Base-by-base conservation (phyloP, 2,797 vertebrate genomes). In the Helostoma temminkii region DNA sequence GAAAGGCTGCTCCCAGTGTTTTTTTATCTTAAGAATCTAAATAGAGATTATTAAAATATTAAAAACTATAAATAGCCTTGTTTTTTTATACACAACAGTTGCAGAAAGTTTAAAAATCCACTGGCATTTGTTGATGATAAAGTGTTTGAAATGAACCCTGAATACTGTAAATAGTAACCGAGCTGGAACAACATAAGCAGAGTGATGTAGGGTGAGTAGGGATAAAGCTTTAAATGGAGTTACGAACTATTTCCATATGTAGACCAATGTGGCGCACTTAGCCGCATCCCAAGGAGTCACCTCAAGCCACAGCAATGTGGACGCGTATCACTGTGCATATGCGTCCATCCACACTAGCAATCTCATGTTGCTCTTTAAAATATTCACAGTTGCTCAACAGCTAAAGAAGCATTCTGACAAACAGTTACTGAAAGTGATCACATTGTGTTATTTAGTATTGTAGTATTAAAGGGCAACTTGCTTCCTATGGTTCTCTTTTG, bases 51-150 rank as follows among this genome's bases (percentile, higher is more conserved):
- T 46, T 41, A 34, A 10, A 43, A 25, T n/a, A 24, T 9, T 49
- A 34, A 46, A 66, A 53, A 58, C 15, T 3, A 48, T 41, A 34
- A 59, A 52, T 30, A 47, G 48, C 11, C 25, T 32, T 41, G 15
- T 15, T 59, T 43, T 62, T 36, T 18, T 46, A 19, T 32, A 32
- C 30, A 32, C 43, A 39, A 11, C 14, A 43, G 24, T n/a, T n/a
- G n/a, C n/a, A n/a, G n/a, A n/a, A n/a, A n/a, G n/a, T 46, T 43
- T 43, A 10, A 34, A 54, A 28, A 21, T 61, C 37, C 37, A 39
- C 37, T 1, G 14, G 14, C n/a, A n/a, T n/a, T n/a, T 39, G 37
- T 39, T 36, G 10, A 11, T 36, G 3, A 12, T 3, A 9, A 39
- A 12, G 12, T 37, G 34, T 37, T 11, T 5, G 12, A 37, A 37